A percentile compares a stretch with the other conserved stretches of the same genome.
Evolutionary conservation across 1,140 invertebrate species (phyloP).

Genomic region (Halesus radiatus): DNA sequence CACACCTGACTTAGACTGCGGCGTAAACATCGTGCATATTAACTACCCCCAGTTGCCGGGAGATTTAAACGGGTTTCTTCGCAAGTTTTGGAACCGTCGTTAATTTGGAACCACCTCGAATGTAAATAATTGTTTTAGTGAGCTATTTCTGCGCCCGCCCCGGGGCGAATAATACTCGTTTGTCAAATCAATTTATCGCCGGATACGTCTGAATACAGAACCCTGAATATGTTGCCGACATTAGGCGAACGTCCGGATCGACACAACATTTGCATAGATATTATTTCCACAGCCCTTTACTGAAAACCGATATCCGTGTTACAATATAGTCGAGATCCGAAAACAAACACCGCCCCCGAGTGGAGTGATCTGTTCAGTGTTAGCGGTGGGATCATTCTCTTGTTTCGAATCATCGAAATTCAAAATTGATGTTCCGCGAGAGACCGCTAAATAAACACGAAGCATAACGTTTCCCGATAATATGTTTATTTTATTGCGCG

Average conservation of each 20-base stretch:
- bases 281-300: constrained; percentile 1
- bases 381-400: not conserved
- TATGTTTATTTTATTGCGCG: constrained; percentile 16
- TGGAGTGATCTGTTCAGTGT: constrained; percentile 19
- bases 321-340: constrained; percentile 27
- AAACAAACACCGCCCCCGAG: constrained; percentile 2
- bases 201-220: constrained; percentile 26
- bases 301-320: constrained; percentile 24
- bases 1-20: too few species aligned
- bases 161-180: not conserved
- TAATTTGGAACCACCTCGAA: not conserved
- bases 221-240: not conserved
- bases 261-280: constrained; percentile 22
- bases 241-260: constrained; percentile 19
- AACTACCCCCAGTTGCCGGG: too few species aligned
- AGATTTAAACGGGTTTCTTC: not conserved
- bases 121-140: constrained; percentile 1
- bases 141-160: not conserved
- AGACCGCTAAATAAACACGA: constrained; percentile 22
- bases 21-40: too few species aligned
- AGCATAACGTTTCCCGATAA: not conserved
- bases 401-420: not conserved
- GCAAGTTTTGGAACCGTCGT: not conserved
- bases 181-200: constrained; percentile 16
- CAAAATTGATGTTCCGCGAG: constrained; percentile 7